Evolutionary conservation across 2,888 invertebrate genomes (phyloP).

Genomic region (Nudaria mundana): DNA sequence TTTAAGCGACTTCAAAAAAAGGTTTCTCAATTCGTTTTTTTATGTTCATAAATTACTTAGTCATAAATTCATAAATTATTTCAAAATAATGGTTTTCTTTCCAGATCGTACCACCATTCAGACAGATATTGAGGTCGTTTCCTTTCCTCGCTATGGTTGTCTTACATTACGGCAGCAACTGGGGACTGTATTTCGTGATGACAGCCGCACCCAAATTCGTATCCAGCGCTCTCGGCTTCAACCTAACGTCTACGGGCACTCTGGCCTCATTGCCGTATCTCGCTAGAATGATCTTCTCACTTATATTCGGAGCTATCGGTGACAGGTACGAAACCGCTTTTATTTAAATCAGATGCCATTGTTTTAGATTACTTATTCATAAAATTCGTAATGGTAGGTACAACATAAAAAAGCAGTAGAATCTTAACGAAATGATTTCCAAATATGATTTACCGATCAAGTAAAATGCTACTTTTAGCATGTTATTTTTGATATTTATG

Average conservation of each 20-base stretch:
- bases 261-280: constrained; percentile 86
- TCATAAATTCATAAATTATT: no score
- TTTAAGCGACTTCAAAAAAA: no score
- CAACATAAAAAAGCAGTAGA: no score
- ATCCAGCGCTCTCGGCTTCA: constrained; percentile 86
- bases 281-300: constrained; percentile 85
- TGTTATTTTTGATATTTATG: not conserved
- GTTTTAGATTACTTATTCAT: constrained; percentile 2
- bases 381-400: not conserved
- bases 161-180: constrained; percentile 88
- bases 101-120: constrained; percentile 84
- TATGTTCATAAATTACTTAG: no score
- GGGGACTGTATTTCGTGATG: constrained; percentile 88
- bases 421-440: no score
- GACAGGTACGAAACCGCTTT: constrained; percentile 67
- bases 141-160: constrained; percentile 85
- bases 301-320: constrained; percentile 86
- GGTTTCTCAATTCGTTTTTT: no score
- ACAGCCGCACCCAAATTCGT: constrained; percentile 89
- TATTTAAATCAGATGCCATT: constrained; percentile 13
- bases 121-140: constrained; percentile 82
- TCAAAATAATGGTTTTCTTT: no score
- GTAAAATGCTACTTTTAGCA: not conserved
- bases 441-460: no score
- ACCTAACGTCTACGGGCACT: constrained; percentile 85